phyloP scores from a whole-genome alignment of 2,797 vertebrate genomes.

The Ceryle rudis region DNA sequence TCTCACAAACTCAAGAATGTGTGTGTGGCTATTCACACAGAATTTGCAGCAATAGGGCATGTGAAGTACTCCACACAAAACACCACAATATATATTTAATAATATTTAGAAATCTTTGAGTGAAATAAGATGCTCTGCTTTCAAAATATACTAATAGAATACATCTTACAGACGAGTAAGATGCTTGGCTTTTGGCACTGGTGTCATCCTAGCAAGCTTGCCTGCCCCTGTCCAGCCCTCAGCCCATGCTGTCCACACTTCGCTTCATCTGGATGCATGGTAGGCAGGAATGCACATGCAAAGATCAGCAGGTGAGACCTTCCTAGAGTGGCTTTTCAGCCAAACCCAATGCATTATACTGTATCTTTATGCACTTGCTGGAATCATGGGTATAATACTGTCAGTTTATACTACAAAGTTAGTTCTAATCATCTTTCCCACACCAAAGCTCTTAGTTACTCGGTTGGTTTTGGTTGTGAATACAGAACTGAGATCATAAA shows the following conservation, averaged over 20 bases:
- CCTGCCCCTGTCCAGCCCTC: not conserved
- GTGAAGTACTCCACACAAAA: not conserved
- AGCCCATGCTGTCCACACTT: not conserved
- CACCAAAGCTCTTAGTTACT: not conserved
- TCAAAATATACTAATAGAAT: not conserved
- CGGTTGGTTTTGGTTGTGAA: rapidly evolving
- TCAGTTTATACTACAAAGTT: not conserved
- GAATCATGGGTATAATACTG: not conserved
- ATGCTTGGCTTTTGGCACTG: not conserved
- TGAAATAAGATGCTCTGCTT: not conserved
- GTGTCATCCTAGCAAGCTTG: not conserved
- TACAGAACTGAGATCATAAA: not conserved
- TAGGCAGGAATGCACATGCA: not conserved
- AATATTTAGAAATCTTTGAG: not conserved
- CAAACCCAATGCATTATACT: not conserved
- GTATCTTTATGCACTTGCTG: not conserved
- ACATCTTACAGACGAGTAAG: not conserved
- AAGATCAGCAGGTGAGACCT: not conserved
- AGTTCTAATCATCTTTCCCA: not conserved
- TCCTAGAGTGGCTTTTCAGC: not conserved
- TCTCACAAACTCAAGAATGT: not conserved
- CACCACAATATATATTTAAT: not conserved
- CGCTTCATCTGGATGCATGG: rapidly evolving
- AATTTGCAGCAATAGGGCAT: not conserved
- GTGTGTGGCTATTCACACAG: not conserved